These are phyloP conservation scores for Cybosia mesomella DNA, from an alignment of 2,888 invertebrate species.

Conservation along the genomic window DNA sequence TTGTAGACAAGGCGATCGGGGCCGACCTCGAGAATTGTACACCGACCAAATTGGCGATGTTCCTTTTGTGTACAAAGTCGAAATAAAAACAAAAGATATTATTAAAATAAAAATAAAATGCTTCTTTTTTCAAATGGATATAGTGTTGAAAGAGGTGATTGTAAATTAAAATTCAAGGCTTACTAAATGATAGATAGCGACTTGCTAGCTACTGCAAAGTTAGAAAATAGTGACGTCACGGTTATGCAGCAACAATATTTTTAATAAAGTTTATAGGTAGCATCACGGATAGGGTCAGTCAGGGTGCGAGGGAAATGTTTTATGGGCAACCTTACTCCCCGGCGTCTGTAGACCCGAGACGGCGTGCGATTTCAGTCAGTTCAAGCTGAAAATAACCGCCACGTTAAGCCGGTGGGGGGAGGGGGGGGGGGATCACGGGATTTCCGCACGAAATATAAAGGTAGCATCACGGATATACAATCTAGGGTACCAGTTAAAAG, in stretches of 20 bases:
- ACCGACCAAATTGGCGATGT: not conserved
- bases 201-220: not conserved
- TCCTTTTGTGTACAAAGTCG: not conserved
- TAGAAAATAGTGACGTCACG: not conserved
- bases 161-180: conserved; percentile 2
- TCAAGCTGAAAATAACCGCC: no score
- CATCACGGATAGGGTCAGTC: no score
- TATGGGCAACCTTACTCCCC: no score
- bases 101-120: not conserved
- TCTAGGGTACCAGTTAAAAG: no score
- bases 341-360: no score
- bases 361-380: no score
- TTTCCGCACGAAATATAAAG: no score
- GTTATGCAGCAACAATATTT: not conserved
- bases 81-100: not conserved
- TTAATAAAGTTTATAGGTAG: no score
- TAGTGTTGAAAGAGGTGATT: not conserved
- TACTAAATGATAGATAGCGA: not conserved
- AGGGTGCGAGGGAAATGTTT: no score
- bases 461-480: no score
- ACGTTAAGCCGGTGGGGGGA: no score
- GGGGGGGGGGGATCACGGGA: no score
- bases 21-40: not conserved
- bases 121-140: not conserved
- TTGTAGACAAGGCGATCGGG: not conserved